Conservation (phyloP, 2,113 vertebrate species). For the Oreocharis arfaki region DNA sequence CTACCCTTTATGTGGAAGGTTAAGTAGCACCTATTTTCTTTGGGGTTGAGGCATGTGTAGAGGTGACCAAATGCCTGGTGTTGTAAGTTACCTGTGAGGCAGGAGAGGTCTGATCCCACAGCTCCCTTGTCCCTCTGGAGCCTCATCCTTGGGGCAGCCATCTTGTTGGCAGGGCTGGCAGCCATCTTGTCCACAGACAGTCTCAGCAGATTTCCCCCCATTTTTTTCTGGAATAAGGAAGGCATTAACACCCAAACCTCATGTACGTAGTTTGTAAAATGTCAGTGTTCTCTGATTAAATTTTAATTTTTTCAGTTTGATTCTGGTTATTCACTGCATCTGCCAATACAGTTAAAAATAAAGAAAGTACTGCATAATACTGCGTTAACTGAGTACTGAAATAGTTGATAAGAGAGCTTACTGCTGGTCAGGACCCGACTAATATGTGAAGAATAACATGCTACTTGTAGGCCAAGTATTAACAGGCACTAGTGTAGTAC, state of each 20-base stretch:
- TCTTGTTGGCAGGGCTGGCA: conserved; percentile 17
- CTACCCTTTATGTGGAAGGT: neutral
- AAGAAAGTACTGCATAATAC: no score
- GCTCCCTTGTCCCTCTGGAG: neutral
- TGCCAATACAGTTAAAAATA: neutral
- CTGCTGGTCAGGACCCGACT: neutral
- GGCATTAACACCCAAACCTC: neutral
- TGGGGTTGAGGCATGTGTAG: neutral
- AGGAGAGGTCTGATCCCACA: neutral
- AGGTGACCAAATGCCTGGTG: neutral
- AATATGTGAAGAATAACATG: accelerated
- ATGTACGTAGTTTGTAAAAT: accelerated
- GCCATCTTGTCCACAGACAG: conserved; percentile 48
- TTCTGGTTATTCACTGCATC: neutral
- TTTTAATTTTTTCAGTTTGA: neutral
- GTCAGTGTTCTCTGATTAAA: neutral
- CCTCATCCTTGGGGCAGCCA: conserved; percentile 41
- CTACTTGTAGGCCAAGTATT: neutral
- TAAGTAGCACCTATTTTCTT: neutral
- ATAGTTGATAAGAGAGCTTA: neutral
- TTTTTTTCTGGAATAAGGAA: neutral
- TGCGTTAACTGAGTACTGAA: neutral
- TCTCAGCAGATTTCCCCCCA: neutral
- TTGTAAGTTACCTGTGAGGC: neutral
- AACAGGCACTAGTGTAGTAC: neutral